Base-by-base conservation (phyloP, 2,797 vertebrate genomes). In the Hybognathus amarus region DNA sequence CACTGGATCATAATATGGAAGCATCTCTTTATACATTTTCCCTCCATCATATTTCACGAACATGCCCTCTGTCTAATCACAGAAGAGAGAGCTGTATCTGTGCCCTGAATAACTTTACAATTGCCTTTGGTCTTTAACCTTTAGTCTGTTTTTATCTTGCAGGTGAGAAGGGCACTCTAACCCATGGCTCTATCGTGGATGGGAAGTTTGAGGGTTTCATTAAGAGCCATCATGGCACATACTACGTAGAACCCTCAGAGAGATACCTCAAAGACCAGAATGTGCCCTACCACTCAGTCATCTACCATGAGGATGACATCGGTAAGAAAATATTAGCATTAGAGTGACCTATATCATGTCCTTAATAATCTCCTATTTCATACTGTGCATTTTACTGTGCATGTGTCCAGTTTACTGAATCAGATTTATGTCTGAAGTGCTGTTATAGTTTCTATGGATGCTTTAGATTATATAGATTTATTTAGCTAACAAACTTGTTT, bases 181-280 rank as follows among this genome's bases (percentile, higher is more conserved):
- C 93, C 87, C 98, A 99, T 85, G 98, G 98, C 47, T 98, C 98
- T 70, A 94, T 99, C 87, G 86, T 97, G 79, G 94, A 97, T 83
- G 98, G 98, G 64, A 96, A 96, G 89, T 99, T 99, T 91, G 98
- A 99, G 92, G 98, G 98, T 88, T 98, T 99, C 91, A 97, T 99
- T 89, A 94, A 94, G 90, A 98, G 97, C 77, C 95, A 93, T 78
- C 94, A 95, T 85, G 98, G 98, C 74, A 97, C 94, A 3, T 99
- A 97, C 92, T 99, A 98, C 75, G 92, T 99, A 81, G 98, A 99
- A 87, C 98, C 97, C 77, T 94, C 96, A 9, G 97, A 99, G 90
- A 95, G 98, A 92, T 99, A 99, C 89, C 93, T 98, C 73, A 94
- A 95, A 91, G 94, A 95, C 86, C 92, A 90, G 89, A 90, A 91